Percentiles rank a stretch among this genome's conserved stretches.
These are phyloP conservation scores for Brachystomella parvula DNA, from an alignment of 1,140 invertebrate genomes.

Conservation along the genomic window DNA sequence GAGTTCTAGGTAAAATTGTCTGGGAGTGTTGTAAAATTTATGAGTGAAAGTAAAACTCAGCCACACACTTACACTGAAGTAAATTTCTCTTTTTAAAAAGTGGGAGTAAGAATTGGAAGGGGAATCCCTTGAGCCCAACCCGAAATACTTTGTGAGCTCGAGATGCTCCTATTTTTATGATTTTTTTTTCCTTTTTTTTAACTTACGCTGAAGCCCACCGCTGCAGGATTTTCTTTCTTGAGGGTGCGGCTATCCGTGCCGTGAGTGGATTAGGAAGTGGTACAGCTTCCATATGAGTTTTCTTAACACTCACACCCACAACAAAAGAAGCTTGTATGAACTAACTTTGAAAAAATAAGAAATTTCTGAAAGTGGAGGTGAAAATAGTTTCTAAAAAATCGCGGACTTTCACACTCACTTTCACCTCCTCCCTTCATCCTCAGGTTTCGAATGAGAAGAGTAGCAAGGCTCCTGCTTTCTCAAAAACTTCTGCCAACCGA, in stretches of 20 bases:
- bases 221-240: constrained; percentile 16
- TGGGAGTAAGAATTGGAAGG: no score
- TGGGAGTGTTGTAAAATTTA: no score
- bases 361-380: not conserved
- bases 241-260: not conserved
- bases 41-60: no score
- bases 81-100: no score
- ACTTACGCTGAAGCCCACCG: constrained; percentile 37
- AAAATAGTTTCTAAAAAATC: not conserved
- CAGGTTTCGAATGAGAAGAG: not conserved
- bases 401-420: not conserved
- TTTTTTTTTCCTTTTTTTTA: no score
- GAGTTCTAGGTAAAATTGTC: no score
- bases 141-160: no score
- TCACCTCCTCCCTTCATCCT: constrained; percentile 6
- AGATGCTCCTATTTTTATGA: no score
- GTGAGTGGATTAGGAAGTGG: constrained; percentile 5
- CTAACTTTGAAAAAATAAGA: not conserved
- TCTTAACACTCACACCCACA: not conserved
- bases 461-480: no score
- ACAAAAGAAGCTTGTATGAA: not conserved
- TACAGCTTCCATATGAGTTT: not conserved
- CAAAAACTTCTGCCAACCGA: not conserved
- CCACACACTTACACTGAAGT: no score
- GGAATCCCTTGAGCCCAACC: no score